phyloP scores from a whole-genome alignment of 2,888 invertebrate genomes.

The Lasioglossum leucozonium region DNA sequence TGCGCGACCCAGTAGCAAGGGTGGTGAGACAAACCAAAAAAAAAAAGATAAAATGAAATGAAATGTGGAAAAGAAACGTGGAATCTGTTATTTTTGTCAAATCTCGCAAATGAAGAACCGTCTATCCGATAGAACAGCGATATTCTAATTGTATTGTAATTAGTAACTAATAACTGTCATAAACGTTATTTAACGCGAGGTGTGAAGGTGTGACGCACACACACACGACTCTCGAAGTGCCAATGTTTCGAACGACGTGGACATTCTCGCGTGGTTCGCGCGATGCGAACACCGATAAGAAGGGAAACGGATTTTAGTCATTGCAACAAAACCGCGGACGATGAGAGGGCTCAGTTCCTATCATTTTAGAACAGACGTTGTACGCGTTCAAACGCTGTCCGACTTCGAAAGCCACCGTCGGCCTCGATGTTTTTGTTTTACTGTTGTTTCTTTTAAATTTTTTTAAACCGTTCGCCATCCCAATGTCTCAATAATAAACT shows the following conservation, averaged over 20 bases:
- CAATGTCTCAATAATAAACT: background rate
- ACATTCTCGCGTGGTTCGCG: conserved; percentile 57
- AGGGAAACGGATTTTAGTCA: conserved; percentile 54
- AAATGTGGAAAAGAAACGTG: conserved; percentile 18
- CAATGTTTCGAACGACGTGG: conserved; percentile 72
- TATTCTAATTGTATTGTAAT: conserved; percentile 69
- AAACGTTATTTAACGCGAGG: conserved; percentile 63
- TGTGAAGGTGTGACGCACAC: conserved; percentile 47
- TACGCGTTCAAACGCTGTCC: conserved; percentile 36
- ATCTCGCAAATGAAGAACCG: conserved; percentile 60
- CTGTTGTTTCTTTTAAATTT: no score
- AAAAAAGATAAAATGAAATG: background rate
- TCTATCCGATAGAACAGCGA: conserved; percentile 67
- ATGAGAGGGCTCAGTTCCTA: conserved; percentile 76
- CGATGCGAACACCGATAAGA: conserved; percentile 38
- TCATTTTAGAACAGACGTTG: conserved; percentile 59
- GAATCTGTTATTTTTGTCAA: conserved; percentile 72
- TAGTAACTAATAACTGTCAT: conserved; percentile 60
- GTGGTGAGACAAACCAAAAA: conserved; percentile 11
- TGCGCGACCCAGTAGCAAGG: conserved; percentile 57
- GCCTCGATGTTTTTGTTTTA: background rate
- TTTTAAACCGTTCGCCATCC: background rate
- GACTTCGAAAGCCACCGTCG: conserved; percentile 49
- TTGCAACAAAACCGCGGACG: conserved; percentile 65
- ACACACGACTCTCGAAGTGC: conserved; percentile 74